These are phyloP conservation scores for Drosophila oshimai DNA, from an alignment of 1,140 invertebrate species.

Conservation along the genomic window DNA sequence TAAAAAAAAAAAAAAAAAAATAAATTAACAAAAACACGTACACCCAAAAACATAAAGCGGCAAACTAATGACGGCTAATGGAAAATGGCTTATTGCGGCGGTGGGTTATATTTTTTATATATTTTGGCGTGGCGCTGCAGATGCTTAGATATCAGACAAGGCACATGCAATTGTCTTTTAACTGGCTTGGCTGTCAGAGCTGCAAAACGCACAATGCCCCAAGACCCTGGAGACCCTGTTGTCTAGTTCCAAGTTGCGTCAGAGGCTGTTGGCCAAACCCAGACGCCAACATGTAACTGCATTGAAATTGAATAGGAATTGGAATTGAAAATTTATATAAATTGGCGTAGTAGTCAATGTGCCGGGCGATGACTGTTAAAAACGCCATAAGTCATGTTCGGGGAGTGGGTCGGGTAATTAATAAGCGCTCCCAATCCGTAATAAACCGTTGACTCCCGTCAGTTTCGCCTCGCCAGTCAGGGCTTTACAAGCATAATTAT, in stretches of 20 bases:
- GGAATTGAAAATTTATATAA: slow-evolving; percentile 43
- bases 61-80: slow-evolving; percentile 57
- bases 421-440: slow-evolving; percentile 64
- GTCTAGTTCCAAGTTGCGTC: slow-evolving; percentile 42
- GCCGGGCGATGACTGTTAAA: slow-evolving; percentile 68
- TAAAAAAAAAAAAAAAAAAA: slow-evolving; percentile 8
- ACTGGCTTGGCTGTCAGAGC: slow-evolving; percentile 29
- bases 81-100: slow-evolving; percentile 13
- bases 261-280: slow-evolving; percentile 51
- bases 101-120: slow-evolving; percentile 17
- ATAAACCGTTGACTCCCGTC: slow-evolving; percentile 32
- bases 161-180: slow-evolving; percentile 58
- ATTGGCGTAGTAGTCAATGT: slow-evolving; percentile 59
- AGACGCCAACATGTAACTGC: slow-evolving; percentile 69
- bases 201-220: slow-evolving; percentile 65
- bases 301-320: slow-evolving; percentile 74
- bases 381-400: slow-evolving; percentile 63
- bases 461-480: slow-evolving; percentile 32
- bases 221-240: slow-evolving; percentile 32
- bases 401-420: slow-evolving; percentile 50
- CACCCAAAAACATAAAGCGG: slow-evolving; percentile 24
- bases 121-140: slow-evolving; percentile 39
- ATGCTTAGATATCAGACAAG: slow-evolving; percentile 54
- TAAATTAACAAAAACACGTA: background rate
- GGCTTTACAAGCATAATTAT: slow-evolving; percentile 41